phyloP scores from a whole-genome alignment of 2,888 invertebrate genomes.

The Noctua janthe region DNA sequence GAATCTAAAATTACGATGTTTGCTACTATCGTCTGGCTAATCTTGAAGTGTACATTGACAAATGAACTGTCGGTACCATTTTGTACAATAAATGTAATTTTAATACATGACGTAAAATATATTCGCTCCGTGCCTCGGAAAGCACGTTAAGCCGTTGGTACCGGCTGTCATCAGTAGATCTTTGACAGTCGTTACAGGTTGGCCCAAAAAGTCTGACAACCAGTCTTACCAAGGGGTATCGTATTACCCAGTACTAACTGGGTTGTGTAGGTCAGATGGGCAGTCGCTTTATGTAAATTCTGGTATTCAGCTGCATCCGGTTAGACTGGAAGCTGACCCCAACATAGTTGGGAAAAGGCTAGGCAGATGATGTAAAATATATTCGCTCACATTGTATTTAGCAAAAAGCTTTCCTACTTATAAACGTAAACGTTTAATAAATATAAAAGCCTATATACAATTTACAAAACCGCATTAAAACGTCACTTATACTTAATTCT shows the following conservation, averaged over 20 bases:
- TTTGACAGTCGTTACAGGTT: too few relatives aligned
- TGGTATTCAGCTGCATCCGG: too few relatives aligned
- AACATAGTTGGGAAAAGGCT: too few relatives aligned
- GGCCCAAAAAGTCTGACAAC: too few relatives aligned
- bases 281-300: too few relatives aligned
- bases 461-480: conserved; percentile 48
- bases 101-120: background rate
- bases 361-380: background rate
- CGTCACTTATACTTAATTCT: conserved; percentile 32
- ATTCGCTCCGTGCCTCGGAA: too few relatives aligned
- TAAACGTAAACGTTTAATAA: conserved; percentile 1
- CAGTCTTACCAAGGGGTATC: too few relatives aligned
- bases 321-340: too few relatives aligned
- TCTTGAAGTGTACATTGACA: conserved; percentile 46
- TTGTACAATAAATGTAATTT: background rate
- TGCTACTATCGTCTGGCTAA: conserved; percentile 36
- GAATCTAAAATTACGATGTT: conserved; percentile 44
- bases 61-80: conserved; percentile 26
- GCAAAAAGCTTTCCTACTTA: background rate
- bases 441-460: conserved; percentile 11
- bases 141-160: too few relatives aligned
- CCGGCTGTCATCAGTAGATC: too few relatives aligned
- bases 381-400: background rate
- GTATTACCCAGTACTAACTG: too few relatives aligned
- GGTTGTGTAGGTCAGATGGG: too few relatives aligned